Evolutionary conservation across 2,113 vertebrate species (phyloP).

Genomic region (Clupea harengus): DNA sequence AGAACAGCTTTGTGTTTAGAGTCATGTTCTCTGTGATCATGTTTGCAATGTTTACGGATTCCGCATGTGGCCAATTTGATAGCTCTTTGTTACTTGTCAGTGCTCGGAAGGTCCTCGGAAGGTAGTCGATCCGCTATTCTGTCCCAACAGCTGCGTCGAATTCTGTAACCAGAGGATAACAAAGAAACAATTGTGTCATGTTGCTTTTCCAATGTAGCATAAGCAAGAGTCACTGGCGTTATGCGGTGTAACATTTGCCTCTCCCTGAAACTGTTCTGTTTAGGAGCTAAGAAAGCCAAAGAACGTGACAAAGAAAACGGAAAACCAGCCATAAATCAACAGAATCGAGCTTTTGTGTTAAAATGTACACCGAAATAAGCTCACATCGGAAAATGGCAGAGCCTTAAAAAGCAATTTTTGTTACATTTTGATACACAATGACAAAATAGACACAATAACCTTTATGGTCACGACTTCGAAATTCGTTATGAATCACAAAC

Average conservation of each 20-base stretch:
- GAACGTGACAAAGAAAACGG: slow-evolving; percentile 43
- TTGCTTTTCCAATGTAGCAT: neutral
- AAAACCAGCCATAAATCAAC: neutral
- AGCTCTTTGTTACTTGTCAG: slow-evolving; percentile 64
- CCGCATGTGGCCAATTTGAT: slow-evolving; percentile 47
- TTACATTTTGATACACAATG: neutral
- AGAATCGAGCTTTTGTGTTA: neutral
- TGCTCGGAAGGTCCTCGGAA: slow-evolving; percentile 39
- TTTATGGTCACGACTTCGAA: slow-evolving; percentile 16
- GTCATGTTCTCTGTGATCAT: neutral
- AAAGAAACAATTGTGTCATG: slow-evolving; percentile 15
- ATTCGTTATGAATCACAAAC: slow-evolving; percentile 17
- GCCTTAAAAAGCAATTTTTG: neutral
- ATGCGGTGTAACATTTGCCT: neutral
- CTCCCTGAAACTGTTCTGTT: neutral
- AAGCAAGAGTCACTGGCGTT: slow-evolving; percentile 16
- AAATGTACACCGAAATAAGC: neutral
- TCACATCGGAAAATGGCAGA: neutral
- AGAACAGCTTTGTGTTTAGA: slow-evolving; percentile 6
- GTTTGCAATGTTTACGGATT: slow-evolving; percentile 29
- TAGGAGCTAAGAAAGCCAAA: slow-evolving; percentile 19
- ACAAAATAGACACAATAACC: neutral
- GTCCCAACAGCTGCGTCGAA: slow-evolving; percentile 60
- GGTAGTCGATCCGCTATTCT: slow-evolving; percentile 49
- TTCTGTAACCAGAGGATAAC: slow-evolving; percentile 51